Base-by-base conservation (phyloP, 2,797 vertebrate genomes). In the Chaunax sp. region DNA sequence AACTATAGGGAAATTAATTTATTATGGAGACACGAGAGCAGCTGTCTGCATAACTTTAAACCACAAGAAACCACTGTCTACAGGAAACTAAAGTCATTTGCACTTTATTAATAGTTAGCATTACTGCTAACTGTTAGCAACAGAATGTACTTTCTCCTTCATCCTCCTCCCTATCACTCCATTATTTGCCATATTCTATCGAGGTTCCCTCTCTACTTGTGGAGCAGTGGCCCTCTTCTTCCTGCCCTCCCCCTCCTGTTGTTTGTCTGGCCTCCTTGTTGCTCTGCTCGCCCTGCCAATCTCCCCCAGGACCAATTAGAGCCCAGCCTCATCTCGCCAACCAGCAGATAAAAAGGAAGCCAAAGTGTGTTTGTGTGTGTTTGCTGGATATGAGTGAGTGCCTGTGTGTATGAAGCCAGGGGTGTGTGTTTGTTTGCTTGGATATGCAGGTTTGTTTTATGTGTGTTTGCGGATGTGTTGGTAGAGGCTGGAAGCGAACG, bases 221-320 rank as follows among this genome's bases (percentile, higher is more conserved):
- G 88, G 89, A 86, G 87, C 90, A 67, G 91, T 93, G 85, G 83
- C 92, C 90, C 84, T 91, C 64, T 90, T 80, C 82, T 90, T 89
- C 87, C 77, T 80, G 85, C 82, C 80, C 90, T 88, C 91, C 88
- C 87, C 61, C 64, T 71, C 78, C 81, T 47, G 72, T 95, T 96
- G 94, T 96, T 96, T 95, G 92, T 96, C 96, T 78, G 82, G 92
- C 85, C 86, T 82, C 94, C 93, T 90, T 91, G 94, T 95, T 94
- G 87, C 96, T 95, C 95, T 92, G 84, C 30, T 90, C 92, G 85
- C 93, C 93, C 95, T 94, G 94, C 90, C 94, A 92, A 92, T 92
- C 90, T 98, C 97, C 96, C 96, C 54, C 78, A 95, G 95, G 96
- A 96, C 96, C 96, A 96, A 97, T 97, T 98, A 98, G 94, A 92